phyloP scores from a whole-genome alignment of 2,797 vertebrate genomes.

The Sus cebifrons region DNA sequence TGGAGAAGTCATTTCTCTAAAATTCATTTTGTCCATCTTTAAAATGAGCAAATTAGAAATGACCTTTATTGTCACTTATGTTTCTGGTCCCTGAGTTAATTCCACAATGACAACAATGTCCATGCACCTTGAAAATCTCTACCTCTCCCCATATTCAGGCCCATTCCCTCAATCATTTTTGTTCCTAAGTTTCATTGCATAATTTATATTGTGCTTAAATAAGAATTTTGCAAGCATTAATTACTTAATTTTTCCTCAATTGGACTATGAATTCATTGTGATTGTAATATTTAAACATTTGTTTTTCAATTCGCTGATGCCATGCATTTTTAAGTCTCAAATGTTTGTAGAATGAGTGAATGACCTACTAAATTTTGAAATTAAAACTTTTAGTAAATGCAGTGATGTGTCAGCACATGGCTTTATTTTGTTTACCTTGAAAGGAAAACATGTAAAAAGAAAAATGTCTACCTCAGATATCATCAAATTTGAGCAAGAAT shows the following conservation, averaged over 20 bases:
- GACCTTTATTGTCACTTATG: not conserved
- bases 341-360: not conserved
- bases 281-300: not conserved
- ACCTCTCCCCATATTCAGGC: not conserved
- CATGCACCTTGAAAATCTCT: not conserved
- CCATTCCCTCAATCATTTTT: not conserved
- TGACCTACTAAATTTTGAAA: not conserved
- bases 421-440: not conserved
- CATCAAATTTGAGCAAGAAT: slow-evolving; percentile 32
- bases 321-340: not conserved
- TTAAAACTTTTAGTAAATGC: not conserved
- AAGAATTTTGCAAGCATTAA: not conserved
- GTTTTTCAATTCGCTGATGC: not conserved
- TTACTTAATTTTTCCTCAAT: not conserved
- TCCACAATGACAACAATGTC: not conserved
- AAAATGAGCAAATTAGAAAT: not conserved
- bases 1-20: not conserved
- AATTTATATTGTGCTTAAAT: not conserved
- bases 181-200: not conserved
- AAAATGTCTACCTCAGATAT: not conserved
- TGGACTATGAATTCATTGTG: not conserved
- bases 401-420: not conserved
- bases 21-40: not conserved
- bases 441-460: not conserved
- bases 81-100: not conserved